Evolutionary conservation across 2,113 vertebrate species (phyloP).

Genomic region (Dromiciops gliroides): DNA sequence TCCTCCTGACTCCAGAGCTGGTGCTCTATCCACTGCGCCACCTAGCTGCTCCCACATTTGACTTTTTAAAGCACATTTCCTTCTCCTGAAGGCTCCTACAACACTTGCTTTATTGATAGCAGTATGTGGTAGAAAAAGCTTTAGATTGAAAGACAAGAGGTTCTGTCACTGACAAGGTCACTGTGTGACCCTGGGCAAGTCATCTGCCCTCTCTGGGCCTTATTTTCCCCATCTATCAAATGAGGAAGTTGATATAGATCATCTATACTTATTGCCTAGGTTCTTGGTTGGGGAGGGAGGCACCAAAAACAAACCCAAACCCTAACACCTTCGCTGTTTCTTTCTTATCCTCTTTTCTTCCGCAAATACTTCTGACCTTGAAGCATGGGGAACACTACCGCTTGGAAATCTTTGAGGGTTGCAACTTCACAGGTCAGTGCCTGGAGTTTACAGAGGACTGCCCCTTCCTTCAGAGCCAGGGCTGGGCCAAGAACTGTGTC

Average conservation of each 20-base stretch:
- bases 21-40: too few species aligned
- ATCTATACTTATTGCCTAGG: fast-evolving
- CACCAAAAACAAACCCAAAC: fast-evolving
- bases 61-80: background rate
- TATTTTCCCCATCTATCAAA: background rate
- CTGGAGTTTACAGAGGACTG: conserved; percentile 92
- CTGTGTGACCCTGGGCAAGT: background rate
- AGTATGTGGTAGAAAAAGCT: background rate
- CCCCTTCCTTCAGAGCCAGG: conserved; percentile 91
- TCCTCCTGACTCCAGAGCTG: too few species aligned
- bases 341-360: background rate
- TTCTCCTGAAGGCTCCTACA: background rate
- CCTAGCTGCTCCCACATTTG: too few species aligned
- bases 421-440: conserved; percentile 90
- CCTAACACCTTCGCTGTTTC: fast-evolving
- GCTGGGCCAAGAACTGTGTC: conserved; percentile 91
- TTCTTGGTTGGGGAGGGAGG: fast-evolving
- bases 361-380: background rate
- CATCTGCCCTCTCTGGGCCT: background rate
- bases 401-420: conserved; percentile 91
- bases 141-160: background rate
- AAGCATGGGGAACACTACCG: conserved; percentile 94
- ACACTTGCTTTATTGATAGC: background rate
- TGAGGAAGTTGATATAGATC: background rate
- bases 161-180: background rate